phyloP scores from a whole-genome alignment of 2,888 invertebrate genomes.

The Pollenia angustigena region DNA sequence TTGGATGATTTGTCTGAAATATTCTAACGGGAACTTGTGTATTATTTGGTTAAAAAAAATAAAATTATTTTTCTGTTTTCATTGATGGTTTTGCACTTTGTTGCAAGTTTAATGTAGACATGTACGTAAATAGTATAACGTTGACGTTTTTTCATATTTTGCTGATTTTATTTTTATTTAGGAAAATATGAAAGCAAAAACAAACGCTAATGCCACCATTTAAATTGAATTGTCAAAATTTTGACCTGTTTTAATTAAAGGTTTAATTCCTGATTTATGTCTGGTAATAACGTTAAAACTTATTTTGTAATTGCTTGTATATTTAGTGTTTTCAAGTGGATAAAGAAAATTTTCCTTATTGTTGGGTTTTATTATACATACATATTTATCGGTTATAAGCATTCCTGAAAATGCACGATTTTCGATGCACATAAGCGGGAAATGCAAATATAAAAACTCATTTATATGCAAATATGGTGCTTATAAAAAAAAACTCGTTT shows the following conservation, averaged over 20 bases:
- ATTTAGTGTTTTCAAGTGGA: no score
- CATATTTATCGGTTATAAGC: no score
- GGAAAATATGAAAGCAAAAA: conserved; percentile 1
- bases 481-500: no score
- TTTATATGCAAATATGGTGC: no score
- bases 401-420: no score
- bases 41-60: conserved; percentile 41
- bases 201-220: not conserved
- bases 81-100: conserved; percentile 55
- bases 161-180: not conserved
- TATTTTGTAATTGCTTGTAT: not conserved
- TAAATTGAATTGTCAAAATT: conserved; percentile 34
- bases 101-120: not conserved
- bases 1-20: conserved; percentile 42
- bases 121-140: not conserved
- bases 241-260: conserved; percentile 18
- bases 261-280: not conserved
- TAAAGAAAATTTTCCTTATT: no score
- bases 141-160: conserved; percentile 17
- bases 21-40: conserved; percentile 45
- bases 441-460: no score
- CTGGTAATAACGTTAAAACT: not conserved
- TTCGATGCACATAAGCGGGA: no score
- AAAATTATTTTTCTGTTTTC: conserved; percentile 40
- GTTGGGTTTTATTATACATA: no score